Percentiles rank a stretch among this genome's conserved stretches.
These are phyloP conservation scores for Popillia japonica DNA, from an alignment of 1,140 invertebrate genomes.

Conservation along the genomic window DNA sequence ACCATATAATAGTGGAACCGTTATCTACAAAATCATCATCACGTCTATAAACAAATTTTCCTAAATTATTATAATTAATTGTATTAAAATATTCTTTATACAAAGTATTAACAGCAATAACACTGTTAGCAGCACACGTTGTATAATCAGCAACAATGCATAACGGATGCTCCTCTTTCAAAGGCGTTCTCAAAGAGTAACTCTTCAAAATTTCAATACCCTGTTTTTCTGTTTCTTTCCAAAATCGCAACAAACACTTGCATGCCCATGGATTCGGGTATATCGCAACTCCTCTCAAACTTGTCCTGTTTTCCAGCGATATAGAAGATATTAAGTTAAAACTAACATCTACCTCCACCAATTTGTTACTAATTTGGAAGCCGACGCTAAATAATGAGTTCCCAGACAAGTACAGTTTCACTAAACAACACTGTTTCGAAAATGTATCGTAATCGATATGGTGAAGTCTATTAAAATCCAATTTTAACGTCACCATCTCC, in stretches of 20 bases:
- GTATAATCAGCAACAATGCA: neutral
- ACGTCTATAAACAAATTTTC: neutral
- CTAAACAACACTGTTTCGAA: conserved; percentile 11
- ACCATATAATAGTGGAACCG: neutral
- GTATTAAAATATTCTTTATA: neutral
- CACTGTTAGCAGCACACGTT: neutral
- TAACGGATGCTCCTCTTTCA: neutral
- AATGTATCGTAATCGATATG: neutral
- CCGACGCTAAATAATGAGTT: neutral
- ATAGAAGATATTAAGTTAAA: neutral
- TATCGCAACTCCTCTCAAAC: neutral
- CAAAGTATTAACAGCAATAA: neutral
- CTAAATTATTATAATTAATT: neutral
- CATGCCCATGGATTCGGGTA: neutral
- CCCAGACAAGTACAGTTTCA: neutral
- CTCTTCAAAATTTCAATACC: neutral
- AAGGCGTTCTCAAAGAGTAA: neutral
- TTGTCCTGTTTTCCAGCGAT: neutral
- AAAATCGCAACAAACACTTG: neutral
- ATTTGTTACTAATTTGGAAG: neutral
- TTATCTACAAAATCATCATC: neutral
- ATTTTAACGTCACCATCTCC: neutral
- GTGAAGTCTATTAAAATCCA: neutral
- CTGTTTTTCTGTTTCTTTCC: neutral
- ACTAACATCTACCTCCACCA: neutral